A percentile compares a stretch with the other conserved stretches of the same genome.
Evolutionary conservation across 2,888 invertebrate species (phyloP).

Genomic region (Drosophila demipolita): DNA sequence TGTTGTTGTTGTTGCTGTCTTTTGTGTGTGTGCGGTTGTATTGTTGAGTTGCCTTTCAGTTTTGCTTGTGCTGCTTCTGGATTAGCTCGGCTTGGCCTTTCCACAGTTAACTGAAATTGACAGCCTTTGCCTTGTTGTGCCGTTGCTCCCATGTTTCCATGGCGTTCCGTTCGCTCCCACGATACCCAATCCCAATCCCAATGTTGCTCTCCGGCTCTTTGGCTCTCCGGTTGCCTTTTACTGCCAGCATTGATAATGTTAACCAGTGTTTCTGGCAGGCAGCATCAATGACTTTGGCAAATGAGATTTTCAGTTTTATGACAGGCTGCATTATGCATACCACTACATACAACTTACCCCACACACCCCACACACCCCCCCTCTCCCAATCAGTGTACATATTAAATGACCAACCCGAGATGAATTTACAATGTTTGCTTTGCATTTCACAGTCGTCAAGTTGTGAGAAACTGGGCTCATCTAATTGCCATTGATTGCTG

Average conservation of each 20-base stretch:
- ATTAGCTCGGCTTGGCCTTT: constrained; percentile 38
- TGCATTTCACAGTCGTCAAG: constrained; percentile 2
- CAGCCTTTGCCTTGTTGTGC: constrained; percentile 69
- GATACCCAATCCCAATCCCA: not conserved
- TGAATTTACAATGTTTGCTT: constrained; percentile 12
- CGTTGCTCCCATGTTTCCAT: not conserved
- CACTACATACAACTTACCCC: not conserved
- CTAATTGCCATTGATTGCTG: constrained; percentile 40
- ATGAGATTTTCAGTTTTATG: constrained; percentile 74
- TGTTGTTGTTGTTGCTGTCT: constrained; percentile 14
- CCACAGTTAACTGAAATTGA: constrained; percentile 73
- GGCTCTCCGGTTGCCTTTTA: constrained; percentile 30
- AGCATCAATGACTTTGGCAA: constrained; percentile 52
- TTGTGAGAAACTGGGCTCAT: constrained; percentile 12
- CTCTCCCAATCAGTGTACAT: constrained; percentile 1
- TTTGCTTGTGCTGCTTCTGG: constrained; percentile 32
- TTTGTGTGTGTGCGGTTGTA: constrained; percentile 44
- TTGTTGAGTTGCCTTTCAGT: constrained; percentile 65
- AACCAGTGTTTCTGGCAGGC: constrained; percentile 17
- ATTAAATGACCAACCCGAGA: constrained; percentile 1
- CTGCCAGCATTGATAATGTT: constrained; percentile 40
- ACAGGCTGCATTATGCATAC: constrained; percentile 53
- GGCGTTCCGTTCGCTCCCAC: constrained; percentile 20
- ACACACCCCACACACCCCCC: not conserved
- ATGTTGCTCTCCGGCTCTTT: constrained; percentile 3